phyloP scores from a whole-genome alignment of 30 jellyfish, hydroid and myxozoan species.

The Nemopilema nomurai region DNA sequence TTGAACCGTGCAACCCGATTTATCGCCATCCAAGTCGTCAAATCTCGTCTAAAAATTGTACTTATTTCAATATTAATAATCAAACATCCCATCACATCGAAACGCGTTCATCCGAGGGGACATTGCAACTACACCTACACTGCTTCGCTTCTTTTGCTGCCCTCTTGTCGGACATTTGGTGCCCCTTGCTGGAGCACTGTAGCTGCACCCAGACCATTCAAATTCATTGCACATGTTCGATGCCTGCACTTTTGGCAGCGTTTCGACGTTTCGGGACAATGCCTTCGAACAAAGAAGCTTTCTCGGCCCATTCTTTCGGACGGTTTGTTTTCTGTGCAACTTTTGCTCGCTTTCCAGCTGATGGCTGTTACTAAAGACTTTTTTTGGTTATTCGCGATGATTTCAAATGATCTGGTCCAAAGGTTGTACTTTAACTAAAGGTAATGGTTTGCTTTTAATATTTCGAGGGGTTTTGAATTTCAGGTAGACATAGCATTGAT shows the following conservation, averaged over 20 bases:
- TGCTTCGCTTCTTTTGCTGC: not conserved
- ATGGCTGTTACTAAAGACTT: too few species aligned
- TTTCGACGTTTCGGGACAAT: constrained; percentile 3
- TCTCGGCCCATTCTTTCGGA: not conserved
- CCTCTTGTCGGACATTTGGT: too few species aligned
- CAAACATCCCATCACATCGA: too few species aligned
- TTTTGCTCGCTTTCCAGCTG: not conserved
- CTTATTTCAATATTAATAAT: too few species aligned
- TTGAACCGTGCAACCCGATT: constrained; percentile 42
- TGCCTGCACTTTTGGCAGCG: not conserved
- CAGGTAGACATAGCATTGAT: too few species aligned
- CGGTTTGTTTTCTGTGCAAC: not conserved
- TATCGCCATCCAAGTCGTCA: not conserved
- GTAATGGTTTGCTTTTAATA: not conserved
- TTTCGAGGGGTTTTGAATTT: not conserved
- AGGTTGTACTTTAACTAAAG: too few species aligned
- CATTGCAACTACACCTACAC: too few species aligned
- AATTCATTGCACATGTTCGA: not conserved
- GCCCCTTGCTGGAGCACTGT: not conserved
- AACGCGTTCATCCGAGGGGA: too few species aligned
- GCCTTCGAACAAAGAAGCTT: constrained; percentile 9
- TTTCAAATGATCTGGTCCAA: too few species aligned
- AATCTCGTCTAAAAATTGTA: not conserved
- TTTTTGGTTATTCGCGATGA: too few species aligned
- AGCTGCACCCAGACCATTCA: constrained; percentile 4